phyloP scores from a whole-genome alignment of 2,797 vertebrate species.

The Morus bassanus region DNA sequence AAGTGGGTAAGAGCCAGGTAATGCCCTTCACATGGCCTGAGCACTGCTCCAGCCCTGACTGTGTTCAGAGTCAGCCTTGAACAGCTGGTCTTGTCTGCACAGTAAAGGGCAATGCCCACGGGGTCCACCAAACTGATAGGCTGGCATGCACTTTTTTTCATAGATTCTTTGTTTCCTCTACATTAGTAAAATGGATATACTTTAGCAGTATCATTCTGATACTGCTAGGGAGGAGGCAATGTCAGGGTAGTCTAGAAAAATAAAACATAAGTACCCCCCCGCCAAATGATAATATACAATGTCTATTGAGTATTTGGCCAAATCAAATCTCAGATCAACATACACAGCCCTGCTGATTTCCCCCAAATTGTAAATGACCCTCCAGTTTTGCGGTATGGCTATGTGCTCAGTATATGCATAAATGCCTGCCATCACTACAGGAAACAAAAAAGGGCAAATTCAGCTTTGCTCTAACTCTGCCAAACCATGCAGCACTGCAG shows the following conservation, averaged over 20 bases:
- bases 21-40: not conserved
- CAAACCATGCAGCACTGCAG: not conserved
- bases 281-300: not conserved
- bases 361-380: not conserved
- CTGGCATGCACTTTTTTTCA: not conserved
- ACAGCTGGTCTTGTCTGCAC: not conserved
- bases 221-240: not conserved
- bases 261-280: not conserved
- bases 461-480: not conserved
- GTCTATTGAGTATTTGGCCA: not conserved
- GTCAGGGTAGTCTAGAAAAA: not conserved
- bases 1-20: not conserved
- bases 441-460: not conserved
- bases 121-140: not conserved
- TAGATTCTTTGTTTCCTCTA: not conserved
- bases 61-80: not conserved
- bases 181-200: not conserved
- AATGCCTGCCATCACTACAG: not conserved
- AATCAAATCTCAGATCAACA: not conserved
- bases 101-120: not conserved
- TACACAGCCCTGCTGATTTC: not conserved
- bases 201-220: not conserved
- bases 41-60: not conserved
- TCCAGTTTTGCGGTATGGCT: not conserved
- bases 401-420: not conserved